Base-by-base conservation (phyloP, 1,140 invertebrate genomes). In the Zaprionus tsacasi region DNA sequence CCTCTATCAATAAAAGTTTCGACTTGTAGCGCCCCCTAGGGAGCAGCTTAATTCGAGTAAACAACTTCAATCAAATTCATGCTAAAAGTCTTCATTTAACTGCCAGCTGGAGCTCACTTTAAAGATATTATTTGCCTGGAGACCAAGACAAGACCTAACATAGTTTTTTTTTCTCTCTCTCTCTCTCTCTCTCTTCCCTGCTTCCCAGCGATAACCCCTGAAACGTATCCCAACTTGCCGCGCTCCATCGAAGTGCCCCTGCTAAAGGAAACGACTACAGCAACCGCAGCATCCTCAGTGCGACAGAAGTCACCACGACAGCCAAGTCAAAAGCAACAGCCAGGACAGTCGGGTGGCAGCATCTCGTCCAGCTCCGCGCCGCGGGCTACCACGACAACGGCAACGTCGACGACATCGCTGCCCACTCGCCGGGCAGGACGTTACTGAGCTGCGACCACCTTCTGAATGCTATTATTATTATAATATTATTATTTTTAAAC, bases 231-330 rank as follows among this genome's bases (percentile, higher is more conserved):
- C 36, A 85, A 92, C 67, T 55, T 92, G 64, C 91, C 91, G 35
- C 88, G 91, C n/a, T 87, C 88, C 56, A 92, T 92, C 48, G 91
- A 92, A 17, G 78, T 92, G 55, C 88, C 91, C 48, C n/a, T 70
- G 66, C 48, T 71, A 45, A 72, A 55, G 36, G 77, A 90, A 15
- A 54, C 67, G 13, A 54, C 55, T 5, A 45, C 45, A n/a, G 15
- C 35, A n/a, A 21, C 36, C 52, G 52, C 33, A 13, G 13, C 50
- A 12, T 52, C 59, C 38, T 40, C 66, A n/a, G 40, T 45, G n/a
- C 40, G 40, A 15, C 40, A 45, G 40, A 12, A 43, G 43, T 2
- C 57, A 6, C 48, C 40, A 13, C 40, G 25, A 21, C 59, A 71
- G 45, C 57, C 50, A 33, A 21, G 61, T 15, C 35, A 58, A 13